Evolutionary conservation across 2,888 invertebrate genomes (phyloP), one percentile per base, ranked within the genome.

Genomic region (Hoplodrina ambigua): DNA sequence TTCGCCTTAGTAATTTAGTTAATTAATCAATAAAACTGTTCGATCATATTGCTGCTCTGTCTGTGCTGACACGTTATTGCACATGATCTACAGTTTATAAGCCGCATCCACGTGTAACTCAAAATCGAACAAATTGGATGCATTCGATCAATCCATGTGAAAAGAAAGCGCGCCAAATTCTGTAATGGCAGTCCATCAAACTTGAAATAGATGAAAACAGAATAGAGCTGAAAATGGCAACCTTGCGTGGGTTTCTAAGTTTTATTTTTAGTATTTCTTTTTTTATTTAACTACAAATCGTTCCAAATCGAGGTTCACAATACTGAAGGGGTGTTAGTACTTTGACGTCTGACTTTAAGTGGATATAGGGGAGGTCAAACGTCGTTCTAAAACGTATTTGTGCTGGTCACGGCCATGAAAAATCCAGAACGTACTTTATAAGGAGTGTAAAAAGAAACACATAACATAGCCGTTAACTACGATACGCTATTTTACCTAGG

Each of bases 221-320:
- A 54, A 37, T 25, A 58, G 53, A 54, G 25, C 19, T 49, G 19
- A 57, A 75, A 64, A 75, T 71, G n/a, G n/a, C n/a, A 52, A 61
- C 46, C 54, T 63, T n/a, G 19, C 20, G 37, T 41, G 44, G 57
- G 46, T 37, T 54, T 46, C 37, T 15, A 30, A 54, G 46, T 41
- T 55, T 62, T 75, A 75, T 75, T 72, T 75, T 71, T 71, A 50
- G 65, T n/a, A 19, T 57, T 53, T 61, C 72, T 60, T 57, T 30
- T 50, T 50, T 41, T 60, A 70, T 75, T 71, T 49, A 13, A 11
- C 41, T 13, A 49, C 25, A 57, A 61, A 49, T 53, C 52, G 53
- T 54, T 44, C 46, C 41, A 19, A 61, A 73, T 58, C 33, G 15
- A 46, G 56, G 33, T 64, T 41, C 59, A 59, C 37, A n/a, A 60